Base-by-base conservation (phyloP, 1,140 invertebrate genomes). In the Tetramorium parvispinum region DNA sequence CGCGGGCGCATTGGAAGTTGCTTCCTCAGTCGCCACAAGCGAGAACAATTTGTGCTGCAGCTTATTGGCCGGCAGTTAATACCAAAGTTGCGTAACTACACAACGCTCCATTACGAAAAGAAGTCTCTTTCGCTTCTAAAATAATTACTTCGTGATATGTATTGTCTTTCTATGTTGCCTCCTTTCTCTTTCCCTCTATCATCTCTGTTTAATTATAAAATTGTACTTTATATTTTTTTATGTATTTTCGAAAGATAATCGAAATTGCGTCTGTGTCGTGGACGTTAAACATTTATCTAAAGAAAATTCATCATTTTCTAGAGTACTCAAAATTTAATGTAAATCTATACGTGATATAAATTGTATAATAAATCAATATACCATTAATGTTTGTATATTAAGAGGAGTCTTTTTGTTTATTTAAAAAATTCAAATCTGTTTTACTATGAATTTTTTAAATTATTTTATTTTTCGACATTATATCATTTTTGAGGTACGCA, bases 51-150 rank as follows among this genome's bases (percentile, higher is more conserved):
- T 83, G 24, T 21, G 53, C 53, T 43, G 32, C 43, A 70, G 79
- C 68, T 83, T 83, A 83, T 83, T 83, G 68, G 66, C 40, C 55
- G 79, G 27, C n/a, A 83, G 79, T 75, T 83, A 70, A 75, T 61
- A 83, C 53, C 13, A 32, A 59, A 83, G 66, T 83, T 83, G 55
- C 79, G 43, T 81, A 81, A 81, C 65, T 81, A 55, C 11, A 43
- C 46, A 21, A 51, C 51, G n/a, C 32, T 18, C 78, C 78, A 16
- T 32, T 24, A 21, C 21, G 65, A 70, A 70, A 70, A 70, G 37
- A 18, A 70, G 16, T 53, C n/a, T 32, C 77, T 81, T 57, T 81
- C 43, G 5, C 21, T 18, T 21, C 37, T 70, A 70, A 70, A 70
- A 70, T 81, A 57, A 70, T 70, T 18, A 70, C 49, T 70, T 68